Evolutionary conservation across 2,797 vertebrate genomes (phyloP).

Genomic region (Amblyraja radiata): DNA sequence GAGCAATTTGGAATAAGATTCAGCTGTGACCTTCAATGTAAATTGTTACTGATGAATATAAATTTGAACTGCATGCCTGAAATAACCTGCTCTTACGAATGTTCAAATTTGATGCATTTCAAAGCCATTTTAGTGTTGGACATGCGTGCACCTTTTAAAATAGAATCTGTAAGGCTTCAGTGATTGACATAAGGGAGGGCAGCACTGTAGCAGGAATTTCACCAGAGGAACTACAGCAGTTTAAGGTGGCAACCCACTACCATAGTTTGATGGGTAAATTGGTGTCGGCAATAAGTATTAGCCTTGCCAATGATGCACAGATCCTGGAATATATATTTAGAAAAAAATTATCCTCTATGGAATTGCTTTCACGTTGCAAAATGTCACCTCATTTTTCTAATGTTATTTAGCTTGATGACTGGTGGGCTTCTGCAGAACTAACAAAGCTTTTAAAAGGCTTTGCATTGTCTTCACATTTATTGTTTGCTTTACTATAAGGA

Average conservation of each 20-base stretch:
- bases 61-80: background rate
- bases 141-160: background rate
- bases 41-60: background rate
- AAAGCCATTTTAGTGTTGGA: background rate
- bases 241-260: too few species aligned
- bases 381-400: background rate
- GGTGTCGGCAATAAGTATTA: too few species aligned
- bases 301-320: too few species aligned
- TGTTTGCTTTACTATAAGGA: background rate
- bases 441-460: background rate
- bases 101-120: background rate
- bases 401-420: background rate
- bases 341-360: background rate
- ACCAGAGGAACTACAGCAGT: too few species aligned
- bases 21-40: background rate
- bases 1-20: background rate
- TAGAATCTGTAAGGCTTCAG: background rate
- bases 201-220: too few species aligned
- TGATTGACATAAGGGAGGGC: background rate
- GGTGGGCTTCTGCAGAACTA: background rate
- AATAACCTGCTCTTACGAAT: background rate
- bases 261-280: too few species aligned
- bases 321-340: too few species aligned
- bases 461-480: background rate
- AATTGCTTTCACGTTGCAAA: background rate